phyloP scores from a whole-genome alignment of 1,140 invertebrate species.

The Drosophila miranda region DNA sequence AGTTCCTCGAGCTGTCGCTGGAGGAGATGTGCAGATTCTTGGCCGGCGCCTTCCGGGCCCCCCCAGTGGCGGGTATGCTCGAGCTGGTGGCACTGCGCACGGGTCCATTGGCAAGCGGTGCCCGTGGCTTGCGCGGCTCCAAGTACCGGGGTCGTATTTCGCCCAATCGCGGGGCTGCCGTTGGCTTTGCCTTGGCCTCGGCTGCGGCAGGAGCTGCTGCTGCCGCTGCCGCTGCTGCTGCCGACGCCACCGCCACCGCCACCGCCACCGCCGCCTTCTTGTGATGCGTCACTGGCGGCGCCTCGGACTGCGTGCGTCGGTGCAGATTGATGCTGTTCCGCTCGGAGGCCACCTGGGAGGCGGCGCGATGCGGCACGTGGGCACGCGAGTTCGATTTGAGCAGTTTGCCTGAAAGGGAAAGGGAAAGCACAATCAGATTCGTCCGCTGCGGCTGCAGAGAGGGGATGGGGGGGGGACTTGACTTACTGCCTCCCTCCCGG shows the following conservation, averaged over 20 bases:
- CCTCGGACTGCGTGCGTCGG: conserved; percentile 74
- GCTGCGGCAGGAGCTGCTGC: neutral
- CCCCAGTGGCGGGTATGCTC: conserved; percentile 81
- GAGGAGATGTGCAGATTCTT: conserved; percentile 78
- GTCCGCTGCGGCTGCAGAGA: neutral
- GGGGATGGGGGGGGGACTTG: neutral
- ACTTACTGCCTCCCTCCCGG: conserved; percentile 65
- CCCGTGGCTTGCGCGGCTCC: conserved; percentile 82
- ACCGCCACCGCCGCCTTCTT: conserved; percentile 21
- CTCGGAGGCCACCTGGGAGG: conserved; percentile 59
- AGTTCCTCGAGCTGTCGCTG: conserved; percentile 84
- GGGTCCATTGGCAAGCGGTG: conserved; percentile 74
- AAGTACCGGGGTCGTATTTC: conserved; percentile 85
- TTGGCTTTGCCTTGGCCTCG: conserved; percentile 13
- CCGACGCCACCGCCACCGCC: neutral
- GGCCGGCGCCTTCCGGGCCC: conserved; percentile 53
- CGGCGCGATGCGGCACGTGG: conserved; percentile 68
- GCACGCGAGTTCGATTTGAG: conserved; percentile 72
- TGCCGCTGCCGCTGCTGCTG: neutral
- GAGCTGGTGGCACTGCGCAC: conserved; percentile 84
- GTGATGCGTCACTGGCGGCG: conserved; percentile 50
- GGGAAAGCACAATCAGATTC: neutral
- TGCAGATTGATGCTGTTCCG: conserved; percentile 64
- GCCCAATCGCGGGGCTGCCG: conserved; percentile 53
- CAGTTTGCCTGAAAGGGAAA: conserved; percentile 44